These are phyloP conservation scores for Phoebastria nigripes DNA, from an alignment of 2,797 vertebrate genomes.

Conservation along the genomic window DNA sequence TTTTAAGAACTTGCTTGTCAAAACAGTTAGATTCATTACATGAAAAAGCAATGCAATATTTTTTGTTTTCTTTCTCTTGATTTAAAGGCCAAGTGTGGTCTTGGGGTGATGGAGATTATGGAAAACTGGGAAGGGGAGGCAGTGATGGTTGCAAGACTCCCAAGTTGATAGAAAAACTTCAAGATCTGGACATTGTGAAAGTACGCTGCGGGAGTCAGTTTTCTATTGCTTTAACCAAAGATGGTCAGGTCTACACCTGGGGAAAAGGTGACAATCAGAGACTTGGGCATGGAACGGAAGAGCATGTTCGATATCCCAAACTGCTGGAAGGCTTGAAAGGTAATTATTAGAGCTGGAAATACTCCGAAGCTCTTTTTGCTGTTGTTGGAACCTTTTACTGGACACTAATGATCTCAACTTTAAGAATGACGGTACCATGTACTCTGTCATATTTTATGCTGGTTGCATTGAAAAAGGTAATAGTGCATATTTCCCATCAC, in stretches of 20 bases:
- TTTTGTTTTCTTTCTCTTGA: neutral
- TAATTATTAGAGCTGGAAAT: conserved; percentile 54
- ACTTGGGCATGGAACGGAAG: conserved; percentile 94
- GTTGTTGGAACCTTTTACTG: fast-evolving
- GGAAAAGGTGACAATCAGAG: conserved; percentile 98
- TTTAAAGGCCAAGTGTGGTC: conserved; percentile 95
- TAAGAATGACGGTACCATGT: neutral
- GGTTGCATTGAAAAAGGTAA: neutral
- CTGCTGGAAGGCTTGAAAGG: conserved; percentile 92
- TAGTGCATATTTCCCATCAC: neutral
- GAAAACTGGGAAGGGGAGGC: conserved; percentile 94
- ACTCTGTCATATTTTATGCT: neutral
- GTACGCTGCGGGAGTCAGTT: conserved; percentile 97
- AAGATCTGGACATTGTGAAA: conserved; percentile 92
- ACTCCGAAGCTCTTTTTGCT: neutral
- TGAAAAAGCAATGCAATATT: neutral
- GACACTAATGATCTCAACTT: neutral
- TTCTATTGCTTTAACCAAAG: conserved; percentile 93
- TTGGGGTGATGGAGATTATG: conserved; percentile 98
- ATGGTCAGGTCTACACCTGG: conserved; percentile 97
- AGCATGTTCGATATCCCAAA: conserved; percentile 97
- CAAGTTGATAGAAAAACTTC: conserved; percentile 94
- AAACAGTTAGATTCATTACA: neutral
- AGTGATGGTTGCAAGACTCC: conserved; percentile 98
- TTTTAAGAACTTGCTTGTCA: neutral